Conservation (phyloP, 1,140 invertebrate species). For the Bombus superbus region DNA sequence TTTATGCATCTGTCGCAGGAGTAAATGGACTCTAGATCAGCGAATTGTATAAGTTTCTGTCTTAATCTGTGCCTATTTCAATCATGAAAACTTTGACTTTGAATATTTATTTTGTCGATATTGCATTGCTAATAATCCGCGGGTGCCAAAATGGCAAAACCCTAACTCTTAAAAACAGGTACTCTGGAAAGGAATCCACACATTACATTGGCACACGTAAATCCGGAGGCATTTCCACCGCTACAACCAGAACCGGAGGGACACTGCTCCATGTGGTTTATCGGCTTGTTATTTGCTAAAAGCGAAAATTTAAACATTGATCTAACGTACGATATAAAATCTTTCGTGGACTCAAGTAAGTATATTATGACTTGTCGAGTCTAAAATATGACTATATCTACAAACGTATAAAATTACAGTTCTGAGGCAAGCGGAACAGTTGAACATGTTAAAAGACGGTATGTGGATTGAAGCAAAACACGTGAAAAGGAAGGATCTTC, state of each 20-base stretch:
- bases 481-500: slow-evolving; percentile 89
- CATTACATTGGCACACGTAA: slow-evolving; percentile 96
- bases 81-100: slow-evolving; percentile 41
- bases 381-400: too few species aligned
- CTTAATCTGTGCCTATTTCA: slow-evolving; percentile 49
- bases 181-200: slow-evolving; percentile 95
- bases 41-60: slow-evolving; percentile 24
- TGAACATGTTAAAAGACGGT: slow-evolving; percentile 92
- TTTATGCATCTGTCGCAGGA: slow-evolving; percentile 26
- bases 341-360: slow-evolving; percentile 91
- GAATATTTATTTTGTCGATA: slow-evolving; percentile 28
- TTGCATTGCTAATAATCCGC: slow-evolving; percentile 57
- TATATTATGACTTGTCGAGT: not conserved
- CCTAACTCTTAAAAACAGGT: slow-evolving; percentile 79
- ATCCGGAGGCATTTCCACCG: slow-evolving; percentile 92
- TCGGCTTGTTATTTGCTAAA: slow-evolving; percentile 96
- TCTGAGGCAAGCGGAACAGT: slow-evolving; percentile 86
- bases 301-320: slow-evolving; percentile 94
- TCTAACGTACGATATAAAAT: slow-evolving; percentile 95
- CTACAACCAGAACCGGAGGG: slow-evolving; percentile 79
- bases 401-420: slow-evolving; percentile 80
- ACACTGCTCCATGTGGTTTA: slow-evolving; percentile 96
- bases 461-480: slow-evolving; percentile 94
- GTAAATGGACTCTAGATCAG: slow-evolving; percentile 24
- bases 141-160: slow-evolving; percentile 68